Base-by-base conservation (phyloP, 2,888 invertebrate genomes). In the Eurytoma californica region DNA sequence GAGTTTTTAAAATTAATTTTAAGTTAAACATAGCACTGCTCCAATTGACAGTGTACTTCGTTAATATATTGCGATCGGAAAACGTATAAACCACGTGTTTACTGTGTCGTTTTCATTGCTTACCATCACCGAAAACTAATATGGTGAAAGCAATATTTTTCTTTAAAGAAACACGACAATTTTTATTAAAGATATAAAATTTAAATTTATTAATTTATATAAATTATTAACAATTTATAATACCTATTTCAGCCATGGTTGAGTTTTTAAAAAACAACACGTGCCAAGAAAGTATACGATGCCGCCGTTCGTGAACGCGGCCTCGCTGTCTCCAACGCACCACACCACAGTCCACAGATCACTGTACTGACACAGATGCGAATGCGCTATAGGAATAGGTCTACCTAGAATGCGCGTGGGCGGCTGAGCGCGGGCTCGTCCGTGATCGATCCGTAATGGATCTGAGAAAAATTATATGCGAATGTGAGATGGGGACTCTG, bases 221-320 rank as follows among this genome's bases (percentile, higher is more conserved):
- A 3, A 20, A 57, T 51, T 16, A 68, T 65, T 55, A 75, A 55
- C 4, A 79, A 75, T 49, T 16, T 53, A 24, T 53, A 73, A 65
- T 82, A 82, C 81, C 81, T 80, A 80, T 82, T 80, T 82, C 81
- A 72, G 79, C 79, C 81, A 82, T 82, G 69, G 20, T 77, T 13
- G 49, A 72, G 28, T 13, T 70, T 74, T 70, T 5, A 73, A 65
- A 70, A 80, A 74, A 65, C 39, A 68, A 79, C 76, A 79, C 76
- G 78, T 76, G 68, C 30, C 24, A 67, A 78, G 18, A 18, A 68
- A 63, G 68, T 63, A 68, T 69, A 55, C 57, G 24, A 3, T 68
- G 47, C 67, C 69, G 73, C 65, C 49, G 51, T 74, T 57, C 66
- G 63, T n/a, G 18, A 39, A 63, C 47, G 74, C 61, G 24, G 39